Conservation (phyloP, 2,797 vertebrate genomes). For the Argya squamiceps region DNA sequence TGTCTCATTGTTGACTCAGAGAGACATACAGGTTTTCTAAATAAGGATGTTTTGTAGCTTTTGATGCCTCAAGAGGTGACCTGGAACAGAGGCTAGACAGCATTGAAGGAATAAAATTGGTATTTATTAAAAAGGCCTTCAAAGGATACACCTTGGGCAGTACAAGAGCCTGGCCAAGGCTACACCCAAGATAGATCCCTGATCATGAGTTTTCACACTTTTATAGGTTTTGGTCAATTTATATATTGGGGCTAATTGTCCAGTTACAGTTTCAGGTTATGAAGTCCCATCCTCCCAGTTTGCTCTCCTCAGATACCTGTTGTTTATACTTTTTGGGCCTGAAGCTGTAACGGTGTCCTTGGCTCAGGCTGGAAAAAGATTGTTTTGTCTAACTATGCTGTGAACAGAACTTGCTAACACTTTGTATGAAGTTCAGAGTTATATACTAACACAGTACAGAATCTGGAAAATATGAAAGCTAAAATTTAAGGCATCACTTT, state of each 20-base stretch:
- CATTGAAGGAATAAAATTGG: not conserved
- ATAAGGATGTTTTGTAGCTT: not conserved
- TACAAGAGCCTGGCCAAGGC: not conserved
- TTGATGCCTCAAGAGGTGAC: not conserved
- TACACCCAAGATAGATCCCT: not conserved
- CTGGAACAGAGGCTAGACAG: not conserved
- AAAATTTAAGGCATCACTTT: not conserved
- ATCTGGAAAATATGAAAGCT: not conserved
- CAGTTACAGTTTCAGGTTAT: not conserved
- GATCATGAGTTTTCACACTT: not conserved
- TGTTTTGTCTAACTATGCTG: not conserved
- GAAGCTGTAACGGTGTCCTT: not conserved
- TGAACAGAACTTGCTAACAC: not conserved
- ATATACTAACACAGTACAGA: not conserved
- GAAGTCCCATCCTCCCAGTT: not conserved
- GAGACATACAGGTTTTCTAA: not conserved
- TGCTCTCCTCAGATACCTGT: not conserved
- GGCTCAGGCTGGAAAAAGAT: not conserved
- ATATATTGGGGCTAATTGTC: not conserved
- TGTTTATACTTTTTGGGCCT: not conserved
- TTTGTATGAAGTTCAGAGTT: not conserved
- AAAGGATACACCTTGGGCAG: not conserved
- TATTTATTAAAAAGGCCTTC: not conserved
- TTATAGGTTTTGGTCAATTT: not conserved
- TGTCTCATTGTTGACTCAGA: not conserved